Evolutionary conservation across 2,113 vertebrate species (phyloP).

Genomic region (Passer montanus): DNA sequence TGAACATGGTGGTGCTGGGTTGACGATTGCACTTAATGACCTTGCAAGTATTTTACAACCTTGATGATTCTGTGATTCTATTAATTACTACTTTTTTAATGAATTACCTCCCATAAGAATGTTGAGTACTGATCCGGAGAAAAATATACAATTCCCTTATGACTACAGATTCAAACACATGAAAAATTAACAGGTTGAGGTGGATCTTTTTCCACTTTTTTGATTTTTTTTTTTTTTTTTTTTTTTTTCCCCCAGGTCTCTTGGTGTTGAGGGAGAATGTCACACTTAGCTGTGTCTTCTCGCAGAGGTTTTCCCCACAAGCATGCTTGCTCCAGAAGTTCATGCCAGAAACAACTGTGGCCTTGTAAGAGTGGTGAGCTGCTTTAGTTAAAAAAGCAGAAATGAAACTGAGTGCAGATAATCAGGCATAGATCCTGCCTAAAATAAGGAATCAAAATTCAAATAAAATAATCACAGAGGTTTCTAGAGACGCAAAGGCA

Average conservation of each 20-base stretch:
- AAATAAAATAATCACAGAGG: not conserved
- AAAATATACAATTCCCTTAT: not conserved
- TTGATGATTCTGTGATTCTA: not conserved
- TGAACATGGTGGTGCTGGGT: not conserved
- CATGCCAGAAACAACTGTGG: not conserved
- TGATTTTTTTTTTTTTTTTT: rapidly evolving
- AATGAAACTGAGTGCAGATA: not conserved
- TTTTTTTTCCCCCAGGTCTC: rapidly evolving
- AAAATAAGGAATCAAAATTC: not conserved
- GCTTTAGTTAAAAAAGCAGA: not conserved
- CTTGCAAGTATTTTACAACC: not conserved
- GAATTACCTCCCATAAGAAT: not conserved
- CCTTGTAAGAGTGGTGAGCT: not conserved
- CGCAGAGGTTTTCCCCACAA: not conserved
- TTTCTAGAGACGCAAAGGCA: not conserved
- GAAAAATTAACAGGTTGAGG: not conserved
- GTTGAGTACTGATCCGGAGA: not conserved
- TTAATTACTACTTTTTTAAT: not conserved
- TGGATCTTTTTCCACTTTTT: not conserved
- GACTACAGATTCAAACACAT: not conserved
- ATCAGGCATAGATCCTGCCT: not conserved
- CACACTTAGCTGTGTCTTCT: not conserved
- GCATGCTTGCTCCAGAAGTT: not conserved
- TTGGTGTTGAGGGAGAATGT: not conserved
- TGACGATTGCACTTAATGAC: not conserved